Evolutionary conservation across 1,140 invertebrate species (phyloP).

Genomic region (Panonychus citri): DNA sequence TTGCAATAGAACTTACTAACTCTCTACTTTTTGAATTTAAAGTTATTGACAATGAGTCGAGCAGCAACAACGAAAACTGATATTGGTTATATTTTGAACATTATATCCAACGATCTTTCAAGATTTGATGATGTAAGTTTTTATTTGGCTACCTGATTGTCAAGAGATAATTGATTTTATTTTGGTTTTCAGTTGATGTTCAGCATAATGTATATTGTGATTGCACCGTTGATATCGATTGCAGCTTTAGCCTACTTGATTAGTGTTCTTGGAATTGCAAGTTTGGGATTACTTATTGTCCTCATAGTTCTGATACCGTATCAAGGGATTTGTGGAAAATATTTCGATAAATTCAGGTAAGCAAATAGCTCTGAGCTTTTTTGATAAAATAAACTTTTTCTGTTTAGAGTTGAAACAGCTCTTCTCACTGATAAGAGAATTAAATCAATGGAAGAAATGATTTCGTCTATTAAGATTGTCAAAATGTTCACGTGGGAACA

Average conservation of each 20-base stretch:
- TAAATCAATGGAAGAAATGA: constrained; percentile 69
- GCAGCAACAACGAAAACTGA: constrained; percentile 47
- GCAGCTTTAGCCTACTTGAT: constrained; percentile 9
- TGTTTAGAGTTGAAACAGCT: constrained; percentile 31
- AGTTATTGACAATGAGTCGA: constrained; percentile 24
- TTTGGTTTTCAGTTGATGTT: background rate
- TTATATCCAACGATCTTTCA: constrained; percentile 55
- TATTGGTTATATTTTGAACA: constrained; percentile 66
- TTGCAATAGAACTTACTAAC: too few species aligned
- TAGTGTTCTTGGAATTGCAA: background rate
- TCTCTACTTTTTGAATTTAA: background rate
- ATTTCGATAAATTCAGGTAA: background rate
- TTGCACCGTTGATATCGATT: constrained; percentile 10
- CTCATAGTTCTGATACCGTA: constrained; percentile 6
- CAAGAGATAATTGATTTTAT: too few species aligned
- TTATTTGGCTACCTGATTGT: too few species aligned
- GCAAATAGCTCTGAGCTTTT: too few species aligned
- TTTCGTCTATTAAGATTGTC: constrained; percentile 62
- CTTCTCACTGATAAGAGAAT: constrained; percentile 55
- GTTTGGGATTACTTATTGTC: constrained; percentile 5
- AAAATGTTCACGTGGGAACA: constrained; percentile 56
- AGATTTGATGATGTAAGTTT: constrained; percentile 5
- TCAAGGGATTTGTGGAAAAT: background rate
- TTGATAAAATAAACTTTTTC: background rate
- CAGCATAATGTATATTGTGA: too few species aligned